Conservation (phyloP, 2,797 vertebrate genomes). For the Etheostoma perlongum region DNA sequence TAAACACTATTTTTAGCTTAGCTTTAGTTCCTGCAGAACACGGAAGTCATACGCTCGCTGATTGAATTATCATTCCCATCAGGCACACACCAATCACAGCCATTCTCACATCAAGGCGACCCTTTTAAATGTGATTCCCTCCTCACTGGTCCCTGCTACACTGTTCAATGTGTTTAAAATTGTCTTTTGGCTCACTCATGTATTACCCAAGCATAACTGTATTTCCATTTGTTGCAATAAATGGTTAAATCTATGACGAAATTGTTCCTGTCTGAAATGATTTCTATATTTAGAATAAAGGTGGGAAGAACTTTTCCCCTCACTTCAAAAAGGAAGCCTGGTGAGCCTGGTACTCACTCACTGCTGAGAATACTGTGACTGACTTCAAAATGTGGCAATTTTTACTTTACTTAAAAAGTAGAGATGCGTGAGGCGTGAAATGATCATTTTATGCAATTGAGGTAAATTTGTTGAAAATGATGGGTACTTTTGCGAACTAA, state of each 20-base stretch:
- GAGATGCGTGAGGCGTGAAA: conserved; percentile 8
- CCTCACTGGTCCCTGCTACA: too few species aligned
- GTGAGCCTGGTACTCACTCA: not conserved
- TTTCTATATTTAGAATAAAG: not conserved
- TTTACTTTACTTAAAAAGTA: conserved; percentile 12
- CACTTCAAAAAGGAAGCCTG: conserved; percentile 2
- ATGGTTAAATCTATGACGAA: too few species aligned
- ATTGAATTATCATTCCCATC: too few species aligned
- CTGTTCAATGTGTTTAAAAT: too few species aligned
- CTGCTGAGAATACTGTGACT: not conserved
- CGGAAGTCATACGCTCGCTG: too few species aligned
- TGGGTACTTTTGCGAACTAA: conserved; percentile 12
- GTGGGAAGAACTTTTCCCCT: not conserved
- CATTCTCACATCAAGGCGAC: too few species aligned
- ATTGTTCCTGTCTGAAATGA: not conserved
- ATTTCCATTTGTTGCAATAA: too few species aligned
- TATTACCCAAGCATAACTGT: too few species aligned
- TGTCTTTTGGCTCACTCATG: too few species aligned
- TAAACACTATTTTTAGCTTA: not conserved
- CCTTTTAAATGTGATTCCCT: too few species aligned
- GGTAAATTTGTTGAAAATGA: conserved; percentile 44
- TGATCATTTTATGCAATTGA: conserved; percentile 33
- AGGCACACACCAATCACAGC: too few species aligned
- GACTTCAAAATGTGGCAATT: not conserved
- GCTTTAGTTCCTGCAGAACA: too few species aligned